Conservation (phyloP, 2,888 invertebrate genomes). For the Mesochorus sp. region DNA sequence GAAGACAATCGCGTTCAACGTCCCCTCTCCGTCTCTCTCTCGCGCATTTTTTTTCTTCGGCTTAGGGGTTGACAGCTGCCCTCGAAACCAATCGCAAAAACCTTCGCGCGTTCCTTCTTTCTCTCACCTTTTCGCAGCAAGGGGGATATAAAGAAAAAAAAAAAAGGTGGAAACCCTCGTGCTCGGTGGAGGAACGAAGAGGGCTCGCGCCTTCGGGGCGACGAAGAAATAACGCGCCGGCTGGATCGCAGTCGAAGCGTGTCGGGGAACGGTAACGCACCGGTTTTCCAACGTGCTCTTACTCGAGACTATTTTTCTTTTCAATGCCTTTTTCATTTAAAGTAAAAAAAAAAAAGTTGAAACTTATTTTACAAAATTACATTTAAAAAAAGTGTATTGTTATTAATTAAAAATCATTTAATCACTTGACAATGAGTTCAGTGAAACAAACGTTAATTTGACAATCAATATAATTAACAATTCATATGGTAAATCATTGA, state of each 20-base stretch:
- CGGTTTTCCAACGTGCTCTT: not conserved
- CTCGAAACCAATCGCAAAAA: conserved; percentile 47
- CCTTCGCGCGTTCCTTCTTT: not conserved
- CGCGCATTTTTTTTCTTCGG: not conserved
- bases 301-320: not conserved
- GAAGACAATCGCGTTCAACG: conserved; percentile 53
- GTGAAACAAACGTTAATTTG: too few relatives aligned
- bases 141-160: conserved; percentile 6
- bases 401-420: too few relatives aligned
- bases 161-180: conserved; percentile 1
- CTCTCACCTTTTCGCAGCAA: conserved; percentile 42
- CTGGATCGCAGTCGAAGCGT: conserved; percentile 42
- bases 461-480: too few relatives aligned
- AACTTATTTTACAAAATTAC: too few relatives aligned
- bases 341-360: too few relatives aligned
- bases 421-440: too few relatives aligned
- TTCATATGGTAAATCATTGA: too few relatives aligned
- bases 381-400: too few relatives aligned
- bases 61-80: conserved; percentile 59
- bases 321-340: not conserved
- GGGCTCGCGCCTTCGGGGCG: conserved; percentile 20
- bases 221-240: conserved; percentile 34
- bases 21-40: conserved; percentile 9
- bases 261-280: conserved; percentile 30
- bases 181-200: conserved; percentile 28